A percentile compares a stretch with the other conserved stretches of the same genome.
phyloP scores from a whole-genome alignment of 2,888 invertebrate species.

The Ochropacha duplaris region DNA sequence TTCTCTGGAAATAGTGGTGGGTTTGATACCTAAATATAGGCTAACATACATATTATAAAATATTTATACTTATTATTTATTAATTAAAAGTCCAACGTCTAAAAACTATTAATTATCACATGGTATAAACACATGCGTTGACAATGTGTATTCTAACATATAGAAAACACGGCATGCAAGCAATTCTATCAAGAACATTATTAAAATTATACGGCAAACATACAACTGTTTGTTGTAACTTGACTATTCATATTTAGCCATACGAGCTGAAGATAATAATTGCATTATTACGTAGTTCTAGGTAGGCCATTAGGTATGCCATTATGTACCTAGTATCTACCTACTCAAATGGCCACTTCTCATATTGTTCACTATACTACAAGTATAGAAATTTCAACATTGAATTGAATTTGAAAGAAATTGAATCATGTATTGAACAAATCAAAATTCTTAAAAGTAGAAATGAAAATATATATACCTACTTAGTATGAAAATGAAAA shows the following conservation, averaged over 20 bases:
- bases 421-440: not conserved
- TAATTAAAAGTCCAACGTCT: not conserved
- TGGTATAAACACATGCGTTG: not conserved
- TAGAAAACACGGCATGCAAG: not conserved
- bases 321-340: too few relatives aligned
- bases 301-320: not conserved
- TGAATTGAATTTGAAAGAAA: not conserved
- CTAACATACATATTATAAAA: not conserved
- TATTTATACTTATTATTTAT: not conserved
- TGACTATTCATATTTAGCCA: not conserved
- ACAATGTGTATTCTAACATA: not conserved
- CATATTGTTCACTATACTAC: not conserved
- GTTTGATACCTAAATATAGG: not conserved
- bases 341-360: not conserved
- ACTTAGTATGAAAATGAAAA: too few relatives aligned
- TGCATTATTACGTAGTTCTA: not conserved
- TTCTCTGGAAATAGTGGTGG: not conserved
- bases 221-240: not conserved
- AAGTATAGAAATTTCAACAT: too few relatives aligned
- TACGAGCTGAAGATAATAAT: not conserved
- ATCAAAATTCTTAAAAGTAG: not conserved
- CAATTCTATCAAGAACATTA: not conserved
- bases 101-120: not conserved
- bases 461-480: not conserved
- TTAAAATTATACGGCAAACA: not conserved